Percentiles rank a stretch among this genome's conserved stretches.
These are phyloP conservation scores for Plebejus melissa DNA, from an alignment of 2,888 invertebrate species.

Conservation along the genomic window DNA sequence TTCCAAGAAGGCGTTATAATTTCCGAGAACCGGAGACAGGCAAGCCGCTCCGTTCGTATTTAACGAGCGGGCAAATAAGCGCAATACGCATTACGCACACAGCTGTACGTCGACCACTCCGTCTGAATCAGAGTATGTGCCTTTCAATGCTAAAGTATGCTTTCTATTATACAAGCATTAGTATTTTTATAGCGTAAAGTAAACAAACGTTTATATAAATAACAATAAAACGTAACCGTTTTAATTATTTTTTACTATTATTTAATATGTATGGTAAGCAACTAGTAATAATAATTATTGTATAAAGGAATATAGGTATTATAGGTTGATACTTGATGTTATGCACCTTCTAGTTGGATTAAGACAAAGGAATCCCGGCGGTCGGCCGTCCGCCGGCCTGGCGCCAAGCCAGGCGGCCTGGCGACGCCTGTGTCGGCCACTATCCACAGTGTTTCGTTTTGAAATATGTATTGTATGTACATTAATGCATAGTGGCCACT, in stretches of 20 bases:
- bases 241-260: not conserved
- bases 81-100: conserved; percentile 62
- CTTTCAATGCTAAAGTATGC: conserved; percentile 40
- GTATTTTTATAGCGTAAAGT: conserved; percentile 1
- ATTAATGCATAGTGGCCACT: conserved; percentile 16
- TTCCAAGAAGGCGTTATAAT: conserved; percentile 78
- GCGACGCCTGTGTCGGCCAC: conserved; percentile 61
- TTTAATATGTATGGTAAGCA: not conserved
- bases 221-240: not conserved
- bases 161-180: conserved; percentile 39
- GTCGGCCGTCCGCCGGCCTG: conserved; percentile 76
- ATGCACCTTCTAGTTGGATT: conserved; percentile 30
- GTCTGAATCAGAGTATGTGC: conserved; percentile 40
- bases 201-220: not conserved
- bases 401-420: conserved; percentile 77
- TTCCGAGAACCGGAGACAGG: conserved; percentile 76
- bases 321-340: conserved; percentile 30
- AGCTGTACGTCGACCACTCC: conserved; percentile 37
- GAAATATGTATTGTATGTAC: conserved; percentile 34
- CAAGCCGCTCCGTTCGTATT: conserved; percentile 63
- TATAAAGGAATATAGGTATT: conserved; percentile 12
- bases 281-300: not conserved
- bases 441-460: conserved; percentile 51
- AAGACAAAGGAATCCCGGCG: conserved; percentile 78
- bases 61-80: conserved; percentile 67